A percentile compares a stretch with the other conserved stretches of the same genome.
Conservation (phyloP, 2,888 invertebrate genomes). For the Yponomeuta evonymella region DNA sequence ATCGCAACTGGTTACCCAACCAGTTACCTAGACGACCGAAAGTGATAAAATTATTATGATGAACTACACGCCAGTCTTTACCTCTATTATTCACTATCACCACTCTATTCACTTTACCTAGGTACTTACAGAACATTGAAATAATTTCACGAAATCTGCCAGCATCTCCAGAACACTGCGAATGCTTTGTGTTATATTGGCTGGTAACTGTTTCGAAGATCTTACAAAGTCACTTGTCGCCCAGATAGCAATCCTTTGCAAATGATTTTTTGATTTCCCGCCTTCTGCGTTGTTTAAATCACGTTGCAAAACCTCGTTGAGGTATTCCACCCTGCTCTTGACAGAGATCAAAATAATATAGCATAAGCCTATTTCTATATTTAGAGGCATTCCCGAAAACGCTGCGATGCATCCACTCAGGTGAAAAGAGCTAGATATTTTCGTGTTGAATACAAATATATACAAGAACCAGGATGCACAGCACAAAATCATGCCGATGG, state of each 20-base stretch:
- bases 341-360: conserved; percentile 35
- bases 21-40: too few relatives aligned
- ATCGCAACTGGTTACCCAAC: too few relatives aligned
- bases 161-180: conserved; percentile 37
- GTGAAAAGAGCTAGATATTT: conserved; percentile 31
- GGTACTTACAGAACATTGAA: conserved; percentile 40
- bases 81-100: too few relatives aligned
- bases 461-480: conserved; percentile 22
- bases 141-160: conserved; percentile 37
- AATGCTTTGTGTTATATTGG: conserved; percentile 32
- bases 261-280: background rate
- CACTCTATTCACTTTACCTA: background rate
- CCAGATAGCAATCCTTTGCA: background rate
- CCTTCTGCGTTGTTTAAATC: conserved; percentile 14
- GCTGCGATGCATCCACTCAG: conserved; percentile 27
- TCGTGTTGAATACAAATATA: conserved; percentile 29
- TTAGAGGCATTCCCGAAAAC: conserved; percentile 28
- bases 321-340: conserved; percentile 32
- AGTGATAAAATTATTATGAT: too few relatives aligned
- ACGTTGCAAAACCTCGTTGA: conserved; percentile 33
- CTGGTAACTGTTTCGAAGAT: background rate
- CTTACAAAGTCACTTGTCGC: background rate
- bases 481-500: conserved; percentile 16
- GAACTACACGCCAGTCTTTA: background rate
- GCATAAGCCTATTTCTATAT: conserved; percentile 33